Evolutionary conservation across 2,888 invertebrate genomes (phyloP).

Genomic region (Drosophila falleni): DNA sequence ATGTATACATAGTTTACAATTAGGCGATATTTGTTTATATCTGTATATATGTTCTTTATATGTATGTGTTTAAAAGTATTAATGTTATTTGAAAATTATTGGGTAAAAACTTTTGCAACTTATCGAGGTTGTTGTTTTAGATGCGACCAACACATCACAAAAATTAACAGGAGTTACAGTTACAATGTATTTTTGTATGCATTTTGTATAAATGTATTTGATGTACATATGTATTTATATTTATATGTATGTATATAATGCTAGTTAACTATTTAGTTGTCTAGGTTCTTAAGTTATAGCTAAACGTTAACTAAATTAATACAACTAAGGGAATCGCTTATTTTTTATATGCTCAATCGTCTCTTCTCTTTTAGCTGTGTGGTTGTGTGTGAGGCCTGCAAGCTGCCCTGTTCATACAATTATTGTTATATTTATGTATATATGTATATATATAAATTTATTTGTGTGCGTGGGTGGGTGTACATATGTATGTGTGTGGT

Average conservation of each 20-base stretch:
- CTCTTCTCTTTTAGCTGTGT: conserved; percentile 36
- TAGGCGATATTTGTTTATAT: conserved; percentile 33
- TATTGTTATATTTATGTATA: conserved; percentile 21
- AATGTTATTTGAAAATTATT: conserved; percentile 46
- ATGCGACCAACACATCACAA: conserved; percentile 84
- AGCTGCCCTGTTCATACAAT: conserved; percentile 38
- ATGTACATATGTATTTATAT: conserved; percentile 39
- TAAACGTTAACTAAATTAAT: conserved; percentile 69
- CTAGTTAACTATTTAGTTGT: conserved; percentile 64
- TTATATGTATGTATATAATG: conserved; percentile 43
- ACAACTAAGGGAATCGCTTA: conserved; percentile 76
- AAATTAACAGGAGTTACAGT: conserved; percentile 63
- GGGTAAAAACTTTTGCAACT: conserved; percentile 70
- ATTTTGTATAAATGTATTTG: conserved; percentile 34
- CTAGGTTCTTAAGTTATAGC: conserved; percentile 48
- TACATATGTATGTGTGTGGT: conserved; percentile 48
- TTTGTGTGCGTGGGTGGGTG: conserved; percentile 54
- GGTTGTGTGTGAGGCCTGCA: conserved; percentile 37
- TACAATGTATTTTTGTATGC: conserved; percentile 49
- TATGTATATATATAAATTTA: not conserved
- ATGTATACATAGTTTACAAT: conserved; percentile 65
- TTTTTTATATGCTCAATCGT: conserved; percentile 43
- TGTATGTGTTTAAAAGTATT: conserved; percentile 44
- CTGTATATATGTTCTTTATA: conserved; percentile 20
- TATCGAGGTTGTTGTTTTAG: conserved; percentile 83